Evolutionary conservation across 2,888 invertebrate species (phyloP).

Genomic region (Tetramorium bicarinatum): DNA sequence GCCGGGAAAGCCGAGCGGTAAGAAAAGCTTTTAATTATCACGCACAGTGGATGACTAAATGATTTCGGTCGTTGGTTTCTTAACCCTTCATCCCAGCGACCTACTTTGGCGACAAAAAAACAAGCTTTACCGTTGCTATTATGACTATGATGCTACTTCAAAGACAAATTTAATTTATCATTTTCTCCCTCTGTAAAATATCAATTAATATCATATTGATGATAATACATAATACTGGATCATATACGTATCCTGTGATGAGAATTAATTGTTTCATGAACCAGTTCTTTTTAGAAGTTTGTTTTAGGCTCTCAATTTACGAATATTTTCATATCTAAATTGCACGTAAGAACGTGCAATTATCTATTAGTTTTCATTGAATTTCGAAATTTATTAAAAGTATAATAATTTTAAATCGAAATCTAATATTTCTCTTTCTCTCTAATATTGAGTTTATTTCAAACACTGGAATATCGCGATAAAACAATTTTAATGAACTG

Average conservation of each 20-base stretch:
- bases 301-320: not conserved
- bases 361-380: not conserved
- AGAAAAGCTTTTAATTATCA: constrained; percentile 36
- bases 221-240: not conserved
- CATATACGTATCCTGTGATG: no score
- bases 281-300: not conserved
- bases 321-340: not conserved
- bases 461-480: not conserved
- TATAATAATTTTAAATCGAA: not conserved
- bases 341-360: not conserved
- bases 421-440: not conserved
- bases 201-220: not conserved
- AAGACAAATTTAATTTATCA: not conserved
- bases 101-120: constrained; percentile 10
- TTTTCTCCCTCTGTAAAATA: not conserved
- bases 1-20: not conserved
- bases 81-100: constrained; percentile 24
- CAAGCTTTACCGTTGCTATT: not conserved
- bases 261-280: no score
- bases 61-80: constrained; percentile 30
- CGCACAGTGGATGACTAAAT: constrained; percentile 19
- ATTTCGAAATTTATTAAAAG: not conserved
- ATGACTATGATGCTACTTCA: not conserved
- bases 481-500: not conserved
- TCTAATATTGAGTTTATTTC: not conserved